Conservation (phyloP, 2,888 invertebrate genomes). For the Teinopalpus imperialis region DNA sequence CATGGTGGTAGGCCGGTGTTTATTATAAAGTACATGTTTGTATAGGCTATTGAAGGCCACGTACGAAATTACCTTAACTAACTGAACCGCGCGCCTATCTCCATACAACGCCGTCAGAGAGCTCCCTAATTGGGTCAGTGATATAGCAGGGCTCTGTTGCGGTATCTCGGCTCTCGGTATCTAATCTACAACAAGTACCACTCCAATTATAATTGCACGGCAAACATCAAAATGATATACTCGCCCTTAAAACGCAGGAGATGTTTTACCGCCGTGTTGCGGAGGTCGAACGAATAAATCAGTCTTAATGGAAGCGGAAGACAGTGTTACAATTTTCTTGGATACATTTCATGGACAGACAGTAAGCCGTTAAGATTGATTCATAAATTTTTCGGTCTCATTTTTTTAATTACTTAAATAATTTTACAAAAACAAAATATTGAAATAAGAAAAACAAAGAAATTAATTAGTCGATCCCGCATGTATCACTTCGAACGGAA, state of each 20-base stretch:
- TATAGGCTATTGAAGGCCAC: not conserved
- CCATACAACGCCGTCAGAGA: conserved; percentile 22
- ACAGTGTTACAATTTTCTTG: conserved; percentile 14
- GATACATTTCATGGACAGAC: conserved; percentile 9
- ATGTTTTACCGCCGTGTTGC: not conserved
- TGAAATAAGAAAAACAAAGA: too few species aligned
- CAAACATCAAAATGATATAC: conserved; percentile 14
- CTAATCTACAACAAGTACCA: conserved; percentile 20
- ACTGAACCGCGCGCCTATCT: conserved; percentile 12
- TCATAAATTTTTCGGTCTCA: too few species aligned
- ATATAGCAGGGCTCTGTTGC: conserved; percentile 19
- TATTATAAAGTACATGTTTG: too few species aligned
- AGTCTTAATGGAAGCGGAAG: conserved; percentile 4
- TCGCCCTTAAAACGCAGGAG: conserved; percentile 2
- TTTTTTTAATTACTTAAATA: too few species aligned
- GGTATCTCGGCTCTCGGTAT: conserved; percentile 15
- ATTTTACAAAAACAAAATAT: too few species aligned
- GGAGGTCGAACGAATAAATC: conserved; percentile 7
- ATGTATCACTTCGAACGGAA: too few species aligned
- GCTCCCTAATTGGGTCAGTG: conserved; percentile 28
- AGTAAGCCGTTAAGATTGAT: conserved; percentile 1
- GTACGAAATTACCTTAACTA: conserved; percentile 4
- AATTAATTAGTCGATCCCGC: too few species aligned
- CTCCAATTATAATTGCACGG: conserved; percentile 16
- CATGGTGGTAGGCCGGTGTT: too few species aligned